A percentile compares a stretch with the other conserved stretches of the same genome.
These are phyloP conservation scores for Sebastiscus albofasciatus DNA, from an alignment of 2,797 vertebrate species.

Conservation along the genomic window DNA sequence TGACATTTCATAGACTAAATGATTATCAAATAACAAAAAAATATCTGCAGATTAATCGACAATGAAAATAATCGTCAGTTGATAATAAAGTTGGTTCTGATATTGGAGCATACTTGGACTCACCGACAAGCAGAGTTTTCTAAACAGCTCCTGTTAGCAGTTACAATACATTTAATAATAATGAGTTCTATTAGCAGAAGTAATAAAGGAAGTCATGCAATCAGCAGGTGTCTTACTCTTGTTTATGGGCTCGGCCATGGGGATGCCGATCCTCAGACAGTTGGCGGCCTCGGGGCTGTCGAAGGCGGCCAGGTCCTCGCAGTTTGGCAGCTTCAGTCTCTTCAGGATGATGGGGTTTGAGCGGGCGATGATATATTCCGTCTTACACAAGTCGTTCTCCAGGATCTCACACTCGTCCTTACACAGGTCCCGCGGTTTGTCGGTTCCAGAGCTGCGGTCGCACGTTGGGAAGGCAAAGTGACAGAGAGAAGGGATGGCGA, in stretches of 20 bases:
- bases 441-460: slow-evolving; percentile 86
- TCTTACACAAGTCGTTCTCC: slow-evolving; percentile 97
- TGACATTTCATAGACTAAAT: not conserved
- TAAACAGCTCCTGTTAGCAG: not conserved
- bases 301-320: slow-evolving; percentile 91
- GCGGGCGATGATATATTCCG: slow-evolving; percentile 97
- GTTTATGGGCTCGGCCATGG: slow-evolving; percentile 95
- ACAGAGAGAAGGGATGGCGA: slow-evolving; percentile 96
- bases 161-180: not conserved
- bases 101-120: not conserved
- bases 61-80: not conserved
- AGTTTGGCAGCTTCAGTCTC: slow-evolving; percentile 96
- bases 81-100: not conserved
- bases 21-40: not conserved
- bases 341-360: slow-evolving; percentile 97
- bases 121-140: not conserved
- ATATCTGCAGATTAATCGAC: not conserved
- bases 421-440: slow-evolving; percentile 94
- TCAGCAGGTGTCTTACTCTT: slow-evolving; percentile 89
- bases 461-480: slow-evolving; percentile 98
- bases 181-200: not conserved
- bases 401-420: slow-evolving; percentile 98
- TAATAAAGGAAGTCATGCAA: not conserved
- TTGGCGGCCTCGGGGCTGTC: slow-evolving; percentile 92
- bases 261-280: slow-evolving; percentile 96